Evolutionary conservation across 2,797 vertebrate genomes (phyloP).

Genomic region (Poecilia wingei): DNA sequence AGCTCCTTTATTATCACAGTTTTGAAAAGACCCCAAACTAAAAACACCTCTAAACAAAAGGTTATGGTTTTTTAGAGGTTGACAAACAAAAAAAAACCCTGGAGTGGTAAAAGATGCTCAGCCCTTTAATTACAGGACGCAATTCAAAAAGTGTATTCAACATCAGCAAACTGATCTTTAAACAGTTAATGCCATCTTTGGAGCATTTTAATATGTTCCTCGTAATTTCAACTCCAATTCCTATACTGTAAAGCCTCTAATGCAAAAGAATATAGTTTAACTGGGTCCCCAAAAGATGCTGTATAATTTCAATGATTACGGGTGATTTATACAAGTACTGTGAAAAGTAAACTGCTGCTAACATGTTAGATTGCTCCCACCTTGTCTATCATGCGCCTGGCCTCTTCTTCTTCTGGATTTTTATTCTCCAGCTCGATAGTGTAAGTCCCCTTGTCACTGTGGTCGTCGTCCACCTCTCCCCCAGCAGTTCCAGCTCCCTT

Average conservation of each 20-base stretch:
- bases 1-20: conserved; percentile 10
- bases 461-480: conserved; percentile 88
- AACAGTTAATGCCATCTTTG: conserved; percentile 3
- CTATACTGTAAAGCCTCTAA: neutral
- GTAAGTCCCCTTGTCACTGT: conserved; percentile 97
- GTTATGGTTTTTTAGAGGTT: neutral
- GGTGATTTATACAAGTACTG: neutral
- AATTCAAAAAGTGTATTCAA: neutral
- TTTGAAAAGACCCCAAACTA: conserved; percentile 4
- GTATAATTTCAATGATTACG: neutral
- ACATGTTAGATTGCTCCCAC: conserved; percentile 66
- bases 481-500: conserved; percentile 61
- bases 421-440: conserved; percentile 95
- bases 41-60: neutral
- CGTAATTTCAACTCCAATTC: neutral
- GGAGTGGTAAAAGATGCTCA: neutral
- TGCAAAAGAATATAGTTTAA: neutral
- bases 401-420: conserved; percentile 93
- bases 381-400: conserved; percentile 97
- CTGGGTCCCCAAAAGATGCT: neutral
- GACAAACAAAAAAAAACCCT: neutral
- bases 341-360: neutral
- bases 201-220: neutral
- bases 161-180: conserved; percentile 9
- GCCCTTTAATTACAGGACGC: neutral